These are phyloP conservation scores for Galerucella pusilla DNA, from an alignment of 2,888 invertebrate genomes.

Conservation along the genomic window DNA sequence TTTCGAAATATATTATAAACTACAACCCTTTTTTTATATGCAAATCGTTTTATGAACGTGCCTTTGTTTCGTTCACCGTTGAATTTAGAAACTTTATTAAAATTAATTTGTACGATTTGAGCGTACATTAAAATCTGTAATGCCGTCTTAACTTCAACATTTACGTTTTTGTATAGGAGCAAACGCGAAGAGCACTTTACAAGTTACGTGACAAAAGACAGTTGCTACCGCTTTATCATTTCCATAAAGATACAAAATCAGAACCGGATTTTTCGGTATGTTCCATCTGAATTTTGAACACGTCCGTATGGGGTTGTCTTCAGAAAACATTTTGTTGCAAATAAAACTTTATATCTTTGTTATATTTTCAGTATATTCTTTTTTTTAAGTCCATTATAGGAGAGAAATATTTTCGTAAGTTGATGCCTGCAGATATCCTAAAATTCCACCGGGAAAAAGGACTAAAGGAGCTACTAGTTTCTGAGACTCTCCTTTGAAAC, in stretches of 20 bases:
- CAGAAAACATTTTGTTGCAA: too few relatives aligned
- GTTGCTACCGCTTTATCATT: constrained; percentile 46
- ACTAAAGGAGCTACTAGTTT: too few relatives aligned
- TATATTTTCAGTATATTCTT: too few relatives aligned
- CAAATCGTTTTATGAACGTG: not conserved
- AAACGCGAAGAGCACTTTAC: constrained; percentile 44
- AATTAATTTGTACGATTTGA: constrained; percentile 9
- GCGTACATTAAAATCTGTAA: constrained; percentile 22
- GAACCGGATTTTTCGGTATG: not conserved
- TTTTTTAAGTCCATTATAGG: too few relatives aligned
- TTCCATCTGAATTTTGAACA: not conserved
- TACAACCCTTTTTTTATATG: not conserved
- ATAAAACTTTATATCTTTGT: too few relatives aligned
- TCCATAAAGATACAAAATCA: constrained; percentile 24
- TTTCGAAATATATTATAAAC: not conserved
- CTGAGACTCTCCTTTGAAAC: too few relatives aligned
- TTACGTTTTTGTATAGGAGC: constrained; percentile 23
- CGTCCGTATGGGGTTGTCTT: not conserved
- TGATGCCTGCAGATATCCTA: too few relatives aligned
- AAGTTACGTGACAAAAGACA: constrained; percentile 50
- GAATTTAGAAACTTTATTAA: constrained; percentile 14
- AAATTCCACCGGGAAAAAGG: too few relatives aligned
- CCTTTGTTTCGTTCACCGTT: not conserved
- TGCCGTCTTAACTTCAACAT: constrained; percentile 18
- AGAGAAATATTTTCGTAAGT: too few relatives aligned